Evolutionary conservation across 2,888 invertebrate genomes (phyloP).

Genomic region (Pheosia gnoma): DNA sequence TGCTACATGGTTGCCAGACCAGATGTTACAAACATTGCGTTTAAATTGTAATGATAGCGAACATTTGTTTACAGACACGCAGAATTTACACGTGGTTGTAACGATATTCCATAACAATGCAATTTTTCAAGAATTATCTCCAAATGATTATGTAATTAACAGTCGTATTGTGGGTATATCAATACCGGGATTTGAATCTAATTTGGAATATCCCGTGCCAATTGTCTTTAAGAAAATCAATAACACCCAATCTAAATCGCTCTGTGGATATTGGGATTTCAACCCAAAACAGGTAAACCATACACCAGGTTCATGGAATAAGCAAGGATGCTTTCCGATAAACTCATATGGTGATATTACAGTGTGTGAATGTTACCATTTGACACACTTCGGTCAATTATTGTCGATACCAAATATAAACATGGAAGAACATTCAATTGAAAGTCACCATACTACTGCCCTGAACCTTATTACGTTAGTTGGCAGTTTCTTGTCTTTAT

Average conservation of each 20-base stretch:
- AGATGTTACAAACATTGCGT: slow-evolving; percentile 64
- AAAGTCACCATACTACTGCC: slow-evolving; percentile 62
- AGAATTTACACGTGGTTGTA: slow-evolving; percentile 72
- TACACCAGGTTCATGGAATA: slow-evolving; percentile 80
- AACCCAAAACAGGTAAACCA: slow-evolving; percentile 40
- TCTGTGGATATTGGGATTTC: slow-evolving; percentile 85
- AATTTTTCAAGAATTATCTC: slow-evolving; percentile 77
- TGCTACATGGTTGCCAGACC: slow-evolving; percentile 80
- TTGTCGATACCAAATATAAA: slow-evolving; percentile 54
- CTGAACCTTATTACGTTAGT: slow-evolving; percentile 84
- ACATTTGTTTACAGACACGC: slow-evolving; percentile 7
- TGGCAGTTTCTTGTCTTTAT: slow-evolving; percentile 84
- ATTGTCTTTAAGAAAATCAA: slow-evolving; percentile 72
- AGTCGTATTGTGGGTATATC: slow-evolving; percentile 85
- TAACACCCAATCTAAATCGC: slow-evolving; percentile 39
- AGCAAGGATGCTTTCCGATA: slow-evolving; percentile 77
- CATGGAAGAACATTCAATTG: slow-evolving; percentile 29
- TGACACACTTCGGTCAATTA: slow-evolving; percentile 86
- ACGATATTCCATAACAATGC: slow-evolving; percentile 81
- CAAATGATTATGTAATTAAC: slow-evolving; percentile 53
- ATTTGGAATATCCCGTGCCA: slow-evolving; percentile 81
- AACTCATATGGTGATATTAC: slow-evolving; percentile 51
- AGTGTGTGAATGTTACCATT: slow-evolving; percentile 82
- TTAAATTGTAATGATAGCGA: slow-evolving; percentile 44
- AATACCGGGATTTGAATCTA: slow-evolving; percentile 83